Evolutionary conservation across 2,888 invertebrate species (phyloP).

Genomic region (Zygogramma bicolorata): DNA sequence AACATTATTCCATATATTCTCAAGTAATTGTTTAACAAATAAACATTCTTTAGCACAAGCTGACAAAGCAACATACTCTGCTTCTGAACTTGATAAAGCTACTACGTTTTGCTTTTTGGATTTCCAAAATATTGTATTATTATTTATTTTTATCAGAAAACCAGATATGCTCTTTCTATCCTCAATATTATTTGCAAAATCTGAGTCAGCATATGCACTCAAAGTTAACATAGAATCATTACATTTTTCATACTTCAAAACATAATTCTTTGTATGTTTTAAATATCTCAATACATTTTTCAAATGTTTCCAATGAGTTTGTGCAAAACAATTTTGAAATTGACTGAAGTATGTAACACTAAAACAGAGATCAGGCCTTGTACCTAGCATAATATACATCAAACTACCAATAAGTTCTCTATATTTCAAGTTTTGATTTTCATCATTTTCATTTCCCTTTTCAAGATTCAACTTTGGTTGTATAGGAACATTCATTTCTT

Average conservation of each 20-base stretch:
- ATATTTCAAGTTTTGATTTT: too few species aligned
- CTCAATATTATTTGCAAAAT: constrained; percentile 22
- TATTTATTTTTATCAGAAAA: not conserved
- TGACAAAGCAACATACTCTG: constrained; percentile 4
- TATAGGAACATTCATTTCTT: constrained; percentile 28
- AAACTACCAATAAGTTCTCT: constrained; percentile 34
- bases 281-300: constrained; percentile 25
- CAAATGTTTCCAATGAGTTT: constrained; percentile 38
- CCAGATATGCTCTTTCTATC: constrained; percentile 14
- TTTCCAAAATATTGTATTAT: not conserved
- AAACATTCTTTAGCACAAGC: constrained; percentile 7
- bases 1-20: not conserved
- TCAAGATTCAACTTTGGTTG: constrained; percentile 35
- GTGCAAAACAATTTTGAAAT: constrained; percentile 41
- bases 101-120: not conserved
- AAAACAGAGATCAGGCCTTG: constrained; percentile 43
- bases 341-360: constrained; percentile 43
- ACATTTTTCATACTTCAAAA: constrained; percentile 33
- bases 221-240: constrained; percentile 10
- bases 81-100: constrained; percentile 8
- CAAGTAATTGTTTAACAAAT: constrained; percentile 1
- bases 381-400: constrained; percentile 44
- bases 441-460: constrained; percentile 12
- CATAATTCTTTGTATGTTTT: constrained; percentile 34
- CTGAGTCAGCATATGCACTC: constrained; percentile 21